Evolutionary conservation across 2,888 invertebrate genomes (phyloP), one percentile per base, ranked within the genome.

Genomic region (Melinopterus prodromus): DNA sequence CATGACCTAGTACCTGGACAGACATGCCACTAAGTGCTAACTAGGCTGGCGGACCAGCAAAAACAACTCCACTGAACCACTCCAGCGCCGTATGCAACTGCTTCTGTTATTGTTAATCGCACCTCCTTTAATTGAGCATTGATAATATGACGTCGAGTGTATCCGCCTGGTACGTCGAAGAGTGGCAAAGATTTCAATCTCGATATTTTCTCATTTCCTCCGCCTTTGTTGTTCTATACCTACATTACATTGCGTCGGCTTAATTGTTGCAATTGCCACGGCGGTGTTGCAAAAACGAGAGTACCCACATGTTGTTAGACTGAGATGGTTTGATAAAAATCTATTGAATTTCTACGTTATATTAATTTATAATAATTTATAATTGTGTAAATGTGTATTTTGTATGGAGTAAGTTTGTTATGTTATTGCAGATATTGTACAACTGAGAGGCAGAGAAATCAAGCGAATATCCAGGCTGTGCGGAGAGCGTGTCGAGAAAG

Each of bases 401-500:
- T 53, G 9, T 6, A 53, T 53, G 53, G 53, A 16, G 6, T 71
- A 71, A 35, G 16, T 37, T 9, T 74, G 6, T 35, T 74, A n/a
- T n/a, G 2, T 35, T 74, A 35, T 88, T 89, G 70, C 87, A 91
- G 91, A 84, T 91, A 91, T 84, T 91, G 91, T 88, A 90, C 91
- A 53, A 88, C 89, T 70, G 91, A 91, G 84, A 86, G 90, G 72
- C 89, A 90, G 69, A 87, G 89, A 77, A 85, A 85, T 77, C 86
- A 87, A 70, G 87, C 89, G 6, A 91, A 90, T 82, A 92, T 91
- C 85, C 90, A 90, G 77, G 91, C 91, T 15, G 89, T 92, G 72
- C 90, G 90, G 78, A 87, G 91, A 81, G 87, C 90, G 14, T 92
- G 92, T 86, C 87, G 92, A 81, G 92, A 93, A 84, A 85, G 91